Evolutionary conservation across 2,113 vertebrate genomes (phyloP).

Genomic region (Cromileptes altivelis): DNA sequence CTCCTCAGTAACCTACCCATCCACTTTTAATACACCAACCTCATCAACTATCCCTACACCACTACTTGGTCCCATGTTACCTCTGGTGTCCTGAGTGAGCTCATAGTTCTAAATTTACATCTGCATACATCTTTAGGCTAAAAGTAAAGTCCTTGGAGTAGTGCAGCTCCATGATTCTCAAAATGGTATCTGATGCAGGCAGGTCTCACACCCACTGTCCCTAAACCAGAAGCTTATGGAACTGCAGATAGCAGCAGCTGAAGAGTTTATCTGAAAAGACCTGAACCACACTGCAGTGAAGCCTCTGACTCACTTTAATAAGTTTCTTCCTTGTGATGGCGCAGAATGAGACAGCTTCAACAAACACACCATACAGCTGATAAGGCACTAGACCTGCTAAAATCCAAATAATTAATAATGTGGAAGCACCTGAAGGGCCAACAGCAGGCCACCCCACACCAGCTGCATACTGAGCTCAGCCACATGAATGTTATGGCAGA

Average conservation of each 20-base stretch:
- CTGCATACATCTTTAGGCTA: too few species aligned
- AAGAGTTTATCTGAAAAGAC: slow-evolving; percentile 24
- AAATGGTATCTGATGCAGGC: slow-evolving; percentile 19
- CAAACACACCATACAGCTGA: too few species aligned
- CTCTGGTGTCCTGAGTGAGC: too few species aligned
- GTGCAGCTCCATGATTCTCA: background rate
- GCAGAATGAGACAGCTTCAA: background rate
- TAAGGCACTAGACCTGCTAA: background rate
- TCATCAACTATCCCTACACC: too few species aligned
- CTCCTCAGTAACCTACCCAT: too few species aligned
- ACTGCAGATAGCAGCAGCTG: slow-evolving; percentile 56
- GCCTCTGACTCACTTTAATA: background rate
- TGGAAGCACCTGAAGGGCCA: too few species aligned
- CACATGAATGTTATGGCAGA: background rate
- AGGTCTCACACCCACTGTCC: slow-evolving; percentile 14
- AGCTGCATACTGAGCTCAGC: background rate
- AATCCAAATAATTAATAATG: background rate
- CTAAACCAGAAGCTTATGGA: slow-evolving; percentile 23
- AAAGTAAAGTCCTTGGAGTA: too few species aligned
- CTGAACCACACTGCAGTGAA: background rate
- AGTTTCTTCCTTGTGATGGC: background rate
- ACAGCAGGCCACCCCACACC: too few species aligned
- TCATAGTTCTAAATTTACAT: too few species aligned
- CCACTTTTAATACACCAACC: too few species aligned
- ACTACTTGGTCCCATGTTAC: too few species aligned